Base-by-base conservation (phyloP, 2,888 invertebrate species). In the Leptinotarsa haldemani region DNA sequence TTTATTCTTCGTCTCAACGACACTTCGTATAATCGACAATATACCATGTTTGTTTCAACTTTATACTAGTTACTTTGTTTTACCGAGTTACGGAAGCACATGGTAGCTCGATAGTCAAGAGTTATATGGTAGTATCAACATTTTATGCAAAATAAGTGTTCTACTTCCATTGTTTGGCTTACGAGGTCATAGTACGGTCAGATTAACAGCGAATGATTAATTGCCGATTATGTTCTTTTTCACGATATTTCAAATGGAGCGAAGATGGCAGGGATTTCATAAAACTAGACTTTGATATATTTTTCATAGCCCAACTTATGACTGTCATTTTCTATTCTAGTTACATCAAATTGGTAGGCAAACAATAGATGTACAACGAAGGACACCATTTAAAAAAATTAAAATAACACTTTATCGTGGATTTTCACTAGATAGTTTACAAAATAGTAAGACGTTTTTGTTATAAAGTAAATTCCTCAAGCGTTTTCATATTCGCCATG, bases 121-220 rank as follows among this genome's bases (percentile, higher is more conserved):
- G 15, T 7, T 50, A 50, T 50, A 50, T 50, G 50, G 50, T 13
- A n/a, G 3, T 50, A 50, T 50, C 50, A 48, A 65, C 50, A 50
- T 65, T 65, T 65, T 65, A 65, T 65, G 65, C 65, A 65, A 65
- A 65, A 65, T 25, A 22, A 65, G 50, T 25, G 65, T 65, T 65
- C 50, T 50, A 65, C 65, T 65, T 65, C 18, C 25, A 65, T 65
- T 65, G 65, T 65, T 65, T 65, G 22, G 16, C 20, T 48, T 65
- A 50, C 20, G 65, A 50, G 65, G 65, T 65, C 65, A 65, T 22
- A 65, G 65, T 65, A 50, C 65, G 65, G 65, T 48, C 48, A 48
- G 50, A 48, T 20, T 18, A 22, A 50, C 50, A 50, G 22, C n/a
- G 47, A 65, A 48, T 50, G 25, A 65, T 65, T 50, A 22, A 65